These are phyloP conservation scores for Limnephilus lunatus DNA, from an alignment of 2,888 invertebrate species.

Conservation along the genomic window DNA sequence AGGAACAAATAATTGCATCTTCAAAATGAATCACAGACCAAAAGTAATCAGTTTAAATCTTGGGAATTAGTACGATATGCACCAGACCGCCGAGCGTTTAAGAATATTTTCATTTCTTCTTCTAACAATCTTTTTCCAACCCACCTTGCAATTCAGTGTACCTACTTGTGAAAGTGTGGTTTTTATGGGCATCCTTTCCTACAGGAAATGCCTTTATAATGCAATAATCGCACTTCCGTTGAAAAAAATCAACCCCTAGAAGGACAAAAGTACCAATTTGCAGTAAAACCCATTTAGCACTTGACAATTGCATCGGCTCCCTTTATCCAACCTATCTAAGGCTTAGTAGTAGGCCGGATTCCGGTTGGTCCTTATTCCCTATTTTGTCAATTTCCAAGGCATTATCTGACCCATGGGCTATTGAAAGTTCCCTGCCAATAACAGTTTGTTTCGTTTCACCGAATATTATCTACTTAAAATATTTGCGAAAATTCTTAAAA, in stretches of 20 bases:
- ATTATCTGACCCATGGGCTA: background rate
- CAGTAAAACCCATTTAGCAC: constrained; percentile 22
- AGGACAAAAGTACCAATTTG: constrained; percentile 4
- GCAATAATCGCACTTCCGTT: background rate
- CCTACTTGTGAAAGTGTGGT: background rate
- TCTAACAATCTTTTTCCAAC: background rate
- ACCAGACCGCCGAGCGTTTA: background rate
- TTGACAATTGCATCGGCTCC: background rate
- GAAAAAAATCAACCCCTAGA: background rate
- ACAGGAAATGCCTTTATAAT: constrained; percentile 2
- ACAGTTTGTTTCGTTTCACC: background rate
- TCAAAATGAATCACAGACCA: background rate
- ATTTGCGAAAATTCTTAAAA: background rate
- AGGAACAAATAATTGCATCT: background rate
- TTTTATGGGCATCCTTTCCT: background rate
- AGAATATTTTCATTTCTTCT: background rate
- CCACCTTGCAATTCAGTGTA: background rate
- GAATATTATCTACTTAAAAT: background rate
- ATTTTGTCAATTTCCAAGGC: background rate
- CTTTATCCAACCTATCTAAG: background rate
- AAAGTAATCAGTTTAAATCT: background rate
- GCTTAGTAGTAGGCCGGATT: background rate
- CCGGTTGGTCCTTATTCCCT: background rate
- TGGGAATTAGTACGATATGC: background rate
- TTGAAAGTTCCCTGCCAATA: background rate